These are phyloP conservation scores for Pygoscelis antarcticus DNA, from an alignment of 2,113 vertebrate genomes.

Conservation along the genomic window DNA sequence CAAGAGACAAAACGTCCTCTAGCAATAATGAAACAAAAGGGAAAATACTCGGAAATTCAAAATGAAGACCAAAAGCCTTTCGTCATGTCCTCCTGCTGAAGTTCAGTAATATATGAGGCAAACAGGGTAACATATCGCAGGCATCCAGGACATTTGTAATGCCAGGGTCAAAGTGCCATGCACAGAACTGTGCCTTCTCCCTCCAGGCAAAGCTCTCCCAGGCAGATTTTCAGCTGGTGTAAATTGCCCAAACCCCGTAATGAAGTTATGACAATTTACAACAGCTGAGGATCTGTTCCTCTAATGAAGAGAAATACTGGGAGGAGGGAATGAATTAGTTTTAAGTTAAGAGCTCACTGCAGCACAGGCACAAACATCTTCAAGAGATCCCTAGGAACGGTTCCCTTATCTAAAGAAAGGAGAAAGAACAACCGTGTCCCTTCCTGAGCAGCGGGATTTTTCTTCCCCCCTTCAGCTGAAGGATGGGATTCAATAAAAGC, in stretches of 20 bases:
- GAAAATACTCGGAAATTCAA: not conserved
- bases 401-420: not conserved
- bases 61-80: not conserved
- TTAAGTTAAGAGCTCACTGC: not conserved
- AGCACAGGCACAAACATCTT: not conserved
- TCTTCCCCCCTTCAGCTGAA: not conserved
- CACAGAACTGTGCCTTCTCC: not conserved
- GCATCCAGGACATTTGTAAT: not conserved
- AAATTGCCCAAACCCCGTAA: constrained; percentile 8
- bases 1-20: not conserved
- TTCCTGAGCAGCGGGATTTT: not conserved
- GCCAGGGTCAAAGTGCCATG: not conserved
- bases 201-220: not conserved
- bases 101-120: not conserved
- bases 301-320: constrained; percentile 21
- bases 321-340: not conserved
- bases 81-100: not conserved
- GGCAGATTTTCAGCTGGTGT: constrained; percentile 23
- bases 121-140: not conserved
- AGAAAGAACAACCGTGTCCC: not conserved
- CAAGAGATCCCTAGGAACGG: not conserved
- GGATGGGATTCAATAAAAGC: not conserved
- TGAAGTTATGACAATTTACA: constrained; percentile 8
- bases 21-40: not conserved
- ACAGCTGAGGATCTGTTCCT: constrained; percentile 20